Conservation (phyloP, 2,888 invertebrate genomes). For the Thera obeliscata region DNA sequence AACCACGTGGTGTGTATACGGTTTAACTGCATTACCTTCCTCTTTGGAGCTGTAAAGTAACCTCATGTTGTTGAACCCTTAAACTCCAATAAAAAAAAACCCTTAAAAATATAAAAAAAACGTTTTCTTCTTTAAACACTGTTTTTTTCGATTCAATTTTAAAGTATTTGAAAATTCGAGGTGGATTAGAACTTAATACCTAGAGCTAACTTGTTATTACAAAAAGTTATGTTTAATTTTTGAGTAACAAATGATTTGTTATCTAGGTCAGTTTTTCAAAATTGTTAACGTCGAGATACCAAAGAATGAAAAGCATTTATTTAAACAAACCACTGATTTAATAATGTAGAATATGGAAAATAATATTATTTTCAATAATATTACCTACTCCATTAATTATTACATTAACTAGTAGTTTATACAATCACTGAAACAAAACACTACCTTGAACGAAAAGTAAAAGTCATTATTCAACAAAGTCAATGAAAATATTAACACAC, state of each 20-base stretch:
- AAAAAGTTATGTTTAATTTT: neutral
- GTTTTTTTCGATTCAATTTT: no score
- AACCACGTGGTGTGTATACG: conserved; percentile 71
- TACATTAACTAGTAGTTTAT: conserved; percentile 18
- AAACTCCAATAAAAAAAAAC: neutral
- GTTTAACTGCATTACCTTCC: conserved; percentile 75
- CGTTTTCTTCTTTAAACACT: no score
- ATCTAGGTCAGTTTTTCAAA: neutral
- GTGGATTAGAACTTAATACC: no score
- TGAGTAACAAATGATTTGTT: neutral
- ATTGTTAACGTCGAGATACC: neutral
- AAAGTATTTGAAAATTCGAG: no score
- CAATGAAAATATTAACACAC: conserved; percentile 65
- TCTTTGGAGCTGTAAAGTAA: conserved; percentile 44
- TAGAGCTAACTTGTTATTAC: no score
- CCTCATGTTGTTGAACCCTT: neutral
- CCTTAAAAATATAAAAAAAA: neutral
- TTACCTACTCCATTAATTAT: neutral
- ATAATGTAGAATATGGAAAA: no score
- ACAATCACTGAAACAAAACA: conserved; percentile 36
- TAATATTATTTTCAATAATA: neutral
- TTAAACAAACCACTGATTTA: no score
- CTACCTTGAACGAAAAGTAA: conserved; percentile 40
- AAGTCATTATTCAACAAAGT: conserved; percentile 39
- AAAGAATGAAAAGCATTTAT: neutral